Base-by-base conservation (phyloP, 2,888 invertebrate genomes). In the Agelastica alni region DNA sequence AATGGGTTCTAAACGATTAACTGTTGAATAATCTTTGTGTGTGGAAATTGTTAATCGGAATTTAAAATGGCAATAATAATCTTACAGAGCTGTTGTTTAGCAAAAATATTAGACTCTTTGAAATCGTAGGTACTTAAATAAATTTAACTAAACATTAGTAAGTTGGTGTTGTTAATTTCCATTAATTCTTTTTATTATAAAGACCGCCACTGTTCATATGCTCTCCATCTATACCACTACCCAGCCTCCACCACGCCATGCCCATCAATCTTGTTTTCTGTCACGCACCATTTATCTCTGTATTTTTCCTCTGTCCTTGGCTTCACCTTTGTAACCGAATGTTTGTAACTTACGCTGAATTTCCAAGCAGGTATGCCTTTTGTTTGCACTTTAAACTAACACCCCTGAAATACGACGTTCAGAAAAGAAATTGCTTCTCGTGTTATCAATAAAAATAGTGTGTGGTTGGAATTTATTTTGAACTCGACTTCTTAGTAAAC, bases 251-350 rank as follows among this genome's bases (percentile, higher is more conserved):
- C 56, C 58, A 61, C 59, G 61, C 62, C 62, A 61, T 65, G 67
- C 67, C 70, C 74, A 75, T 75, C 74, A 75, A 75, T 75, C 75
- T 75, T 75, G 71, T 69, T 73, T 66, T 70, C 70, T 73, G 75
- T 72, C 74, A 73, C 69, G 73, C 70, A 72, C 74, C 75, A 75
- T 75, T 75, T 75, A 75, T 75, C 75, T 75, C 73, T 69, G 72
- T 74, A 75, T 75, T 75, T 75, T 74, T 73, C 72, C 69, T 70
- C 69, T 71, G 69, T 70, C 61, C 63, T 62, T 65, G 60, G 58
- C 60, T 64, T 63, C 67, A 72, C 70, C 70, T 71, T 48, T 70
- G 66, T 66, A 70, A 60, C 64, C 61, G 58, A 65, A 65, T 65
- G 63, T 64, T 61, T 61, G 61, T 58, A 62, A 64, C 60, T 67